These are phyloP conservation scores for Bembecia ichneumoniformis DNA, from an alignment of 2,888 invertebrate species.

Conservation along the genomic window DNA sequence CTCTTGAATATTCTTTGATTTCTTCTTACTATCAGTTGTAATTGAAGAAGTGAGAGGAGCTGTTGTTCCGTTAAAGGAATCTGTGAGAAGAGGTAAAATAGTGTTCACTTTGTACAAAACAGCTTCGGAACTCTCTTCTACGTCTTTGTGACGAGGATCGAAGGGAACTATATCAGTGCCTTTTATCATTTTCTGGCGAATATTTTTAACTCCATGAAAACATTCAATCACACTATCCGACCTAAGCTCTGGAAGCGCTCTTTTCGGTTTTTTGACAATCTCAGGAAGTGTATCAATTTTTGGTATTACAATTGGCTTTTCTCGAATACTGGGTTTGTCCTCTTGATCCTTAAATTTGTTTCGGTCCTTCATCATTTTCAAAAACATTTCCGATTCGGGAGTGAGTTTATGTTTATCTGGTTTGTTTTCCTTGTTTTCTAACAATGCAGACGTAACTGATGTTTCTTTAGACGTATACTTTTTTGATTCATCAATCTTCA, in stretches of 20 bases:
- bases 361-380: constrained; percentile 14
- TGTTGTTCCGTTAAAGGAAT: constrained; percentile 9
- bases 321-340: not conserved
- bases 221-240: constrained; percentile 23
- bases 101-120: constrained; percentile 10
- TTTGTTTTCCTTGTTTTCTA: not conserved
- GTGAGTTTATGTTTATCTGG: constrained; percentile 1
- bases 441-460: not conserved
- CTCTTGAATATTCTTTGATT: not conserved
- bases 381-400: constrained; percentile 11
- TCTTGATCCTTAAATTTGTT: constrained; percentile 8
- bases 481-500: not conserved
- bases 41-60: constrained; percentile 2
- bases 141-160: constrained; percentile 7
- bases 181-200: constrained; percentile 19
- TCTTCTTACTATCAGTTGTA: not conserved
- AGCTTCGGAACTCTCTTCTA: constrained; percentile 7
- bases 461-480: not conserved
- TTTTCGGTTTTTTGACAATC: constrained; percentile 8
- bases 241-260: constrained; percentile 13
- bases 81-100: not conserved
- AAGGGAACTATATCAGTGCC: constrained; percentile 17
- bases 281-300: not conserved
- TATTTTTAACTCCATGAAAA: constrained; percentile 1
- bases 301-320: not conserved